A percentile compares a stretch with the other conserved stretches of the same genome.
These are phyloP conservation scores for Burhinus oedicnemus DNA, from an alignment of 2,113 vertebrate genomes.

Conservation along the genomic window DNA sequence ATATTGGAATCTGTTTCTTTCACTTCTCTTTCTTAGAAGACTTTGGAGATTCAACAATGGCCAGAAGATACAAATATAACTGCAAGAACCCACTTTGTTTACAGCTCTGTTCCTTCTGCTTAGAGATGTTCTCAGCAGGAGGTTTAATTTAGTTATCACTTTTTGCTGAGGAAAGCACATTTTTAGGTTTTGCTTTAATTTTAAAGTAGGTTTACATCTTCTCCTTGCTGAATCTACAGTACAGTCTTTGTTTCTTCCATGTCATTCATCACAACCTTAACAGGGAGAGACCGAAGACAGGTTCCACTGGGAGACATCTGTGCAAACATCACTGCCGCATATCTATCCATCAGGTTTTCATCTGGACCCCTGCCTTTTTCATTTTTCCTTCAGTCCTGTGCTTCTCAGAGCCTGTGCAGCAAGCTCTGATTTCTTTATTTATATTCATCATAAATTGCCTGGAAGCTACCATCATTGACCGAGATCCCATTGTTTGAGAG, in stretches of 20 bases:
- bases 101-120: not conserved
- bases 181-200: slow-evolving; percentile 30
- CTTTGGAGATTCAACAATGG: not conserved
- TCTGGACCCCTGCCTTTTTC: not conserved
- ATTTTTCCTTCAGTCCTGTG: not conserved
- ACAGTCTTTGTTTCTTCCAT: not conserved
- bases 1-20: not conserved
- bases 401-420: not conserved
- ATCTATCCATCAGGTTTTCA: slow-evolving; percentile 18
- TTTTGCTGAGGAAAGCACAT: slow-evolving; percentile 40
- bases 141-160: slow-evolving; percentile 9
- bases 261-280: slow-evolving; percentile 13
- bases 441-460: not conserved
- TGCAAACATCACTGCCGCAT: not conserved
- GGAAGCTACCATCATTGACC: not conserved
- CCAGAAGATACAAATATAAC: slow-evolving; percentile 12
- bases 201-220: not conserved
- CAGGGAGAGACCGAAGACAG: not conserved
- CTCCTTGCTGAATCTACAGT: not conserved
- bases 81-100: not conserved
- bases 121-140: not conserved
- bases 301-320: slow-evolving; percentile 41
- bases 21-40: not conserved
- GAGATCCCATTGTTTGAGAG: not conserved
- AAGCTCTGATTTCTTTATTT: not conserved